Conservation (phyloP, 2,113 vertebrate genomes). For the Natator depressus region DNA sequence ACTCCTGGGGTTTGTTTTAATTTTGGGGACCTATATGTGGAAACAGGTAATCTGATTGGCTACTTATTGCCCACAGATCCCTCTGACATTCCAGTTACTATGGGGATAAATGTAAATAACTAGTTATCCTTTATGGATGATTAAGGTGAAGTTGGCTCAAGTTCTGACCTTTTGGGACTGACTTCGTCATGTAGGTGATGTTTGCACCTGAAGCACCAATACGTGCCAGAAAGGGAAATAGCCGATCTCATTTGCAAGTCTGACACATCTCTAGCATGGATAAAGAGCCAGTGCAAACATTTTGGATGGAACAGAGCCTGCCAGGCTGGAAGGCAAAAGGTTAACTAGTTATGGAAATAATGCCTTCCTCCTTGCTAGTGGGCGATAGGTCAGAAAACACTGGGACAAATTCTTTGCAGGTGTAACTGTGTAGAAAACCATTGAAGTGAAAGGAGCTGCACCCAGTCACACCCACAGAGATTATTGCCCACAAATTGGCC, state of each 20-base stretch:
- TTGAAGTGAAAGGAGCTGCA: background rate
- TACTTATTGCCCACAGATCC: background rate
- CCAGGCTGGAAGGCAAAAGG: background rate
- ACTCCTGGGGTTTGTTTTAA: background rate
- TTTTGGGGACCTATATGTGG: background rate
- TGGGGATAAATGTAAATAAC: background rate
- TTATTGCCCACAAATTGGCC: background rate
- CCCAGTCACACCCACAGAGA: background rate
- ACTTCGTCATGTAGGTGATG: background rate
- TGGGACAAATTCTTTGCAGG: background rate
- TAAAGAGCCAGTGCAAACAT: too few species aligned
- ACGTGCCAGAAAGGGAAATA: background rate
- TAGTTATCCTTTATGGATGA: background rate
- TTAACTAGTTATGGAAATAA: background rate
- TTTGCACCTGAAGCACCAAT: background rate
- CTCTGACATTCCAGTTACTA: background rate
- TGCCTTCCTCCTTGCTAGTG: background rate
- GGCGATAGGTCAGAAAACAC: background rate
- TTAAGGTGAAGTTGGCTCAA: background rate
- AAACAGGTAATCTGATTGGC: background rate
- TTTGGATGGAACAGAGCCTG: background rate
- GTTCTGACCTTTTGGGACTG: background rate
- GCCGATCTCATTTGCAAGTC: background rate
- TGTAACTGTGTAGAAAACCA: background rate
- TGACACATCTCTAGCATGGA: too few species aligned